A percentile compares a stretch with the other conserved stretches of the same genome.
phyloP scores from a whole-genome alignment of 2,888 invertebrate species.

The Dorcus hopei region DNA sequence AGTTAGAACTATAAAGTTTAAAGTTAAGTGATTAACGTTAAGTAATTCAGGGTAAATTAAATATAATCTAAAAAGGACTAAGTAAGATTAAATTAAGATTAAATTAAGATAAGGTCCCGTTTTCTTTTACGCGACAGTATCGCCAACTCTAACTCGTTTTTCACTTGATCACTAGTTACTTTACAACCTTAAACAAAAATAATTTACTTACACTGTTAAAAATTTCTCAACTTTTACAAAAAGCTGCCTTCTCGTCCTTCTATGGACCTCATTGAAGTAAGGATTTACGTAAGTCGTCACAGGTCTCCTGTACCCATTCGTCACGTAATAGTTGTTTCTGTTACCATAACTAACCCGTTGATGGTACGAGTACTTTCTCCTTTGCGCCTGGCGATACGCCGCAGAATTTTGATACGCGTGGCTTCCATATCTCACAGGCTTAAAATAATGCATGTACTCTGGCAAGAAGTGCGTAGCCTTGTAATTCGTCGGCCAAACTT shows the following conservation, averaged over 20 bases:
- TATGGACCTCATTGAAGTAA: conserved; percentile 53
- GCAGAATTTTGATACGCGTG: conserved; percentile 7
- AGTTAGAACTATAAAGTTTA: no score
- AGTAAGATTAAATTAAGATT: no score
- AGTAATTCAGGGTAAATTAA: no score
- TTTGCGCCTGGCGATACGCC: conserved; percentile 8
- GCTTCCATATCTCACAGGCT: conserved; percentile 2
- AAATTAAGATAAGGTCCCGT: no score
- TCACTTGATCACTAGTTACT: no score
- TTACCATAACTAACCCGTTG: not conserved
- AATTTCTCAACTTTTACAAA: conserved; percentile 62
- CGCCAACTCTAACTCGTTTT: no score
- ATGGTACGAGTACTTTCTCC: conserved; percentile 2
- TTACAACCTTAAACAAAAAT: no score
- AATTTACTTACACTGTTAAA: conserved; percentile 58
- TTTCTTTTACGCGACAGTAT: no score
- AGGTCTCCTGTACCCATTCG: not conserved
- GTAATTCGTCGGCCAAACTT: no score
- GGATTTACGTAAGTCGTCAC: conserved; percentile 22
- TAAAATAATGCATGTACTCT: conserved; percentile 2
- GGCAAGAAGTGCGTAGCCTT: not conserved
- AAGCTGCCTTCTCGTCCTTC: conserved; percentile 59
- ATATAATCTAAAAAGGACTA: no score
- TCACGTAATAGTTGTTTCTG: not conserved
- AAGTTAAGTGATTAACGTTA: no score